Evolutionary conservation across 2,888 invertebrate species (phyloP).

Genomic region (Agapostemon virescens): DNA sequence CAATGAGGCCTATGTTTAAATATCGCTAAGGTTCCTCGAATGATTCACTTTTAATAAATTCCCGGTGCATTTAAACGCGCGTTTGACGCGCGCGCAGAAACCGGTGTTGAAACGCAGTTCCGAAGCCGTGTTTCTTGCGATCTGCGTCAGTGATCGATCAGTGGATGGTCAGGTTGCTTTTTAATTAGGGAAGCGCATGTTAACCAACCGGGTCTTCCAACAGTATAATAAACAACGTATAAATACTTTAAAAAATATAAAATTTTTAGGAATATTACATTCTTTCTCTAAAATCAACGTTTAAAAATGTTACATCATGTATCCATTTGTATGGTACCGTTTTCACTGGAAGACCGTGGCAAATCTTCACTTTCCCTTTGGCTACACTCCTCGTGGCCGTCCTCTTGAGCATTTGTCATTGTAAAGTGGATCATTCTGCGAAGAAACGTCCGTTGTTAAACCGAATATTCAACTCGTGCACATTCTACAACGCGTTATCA

Average conservation of each 20-base stretch:
- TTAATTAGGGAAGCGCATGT: background rate
- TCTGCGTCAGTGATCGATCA: background rate
- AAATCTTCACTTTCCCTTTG: background rate
- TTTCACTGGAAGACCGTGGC: background rate
- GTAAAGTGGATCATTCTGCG: constrained; percentile 31
- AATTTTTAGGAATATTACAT: background rate
- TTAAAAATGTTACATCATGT: background rate
- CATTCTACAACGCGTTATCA: background rate
- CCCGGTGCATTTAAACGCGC: background rate
- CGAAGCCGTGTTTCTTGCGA: background rate
- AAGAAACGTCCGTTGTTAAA: background rate
- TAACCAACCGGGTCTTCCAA: background rate
- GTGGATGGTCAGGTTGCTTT: background rate
- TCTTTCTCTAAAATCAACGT: no score
- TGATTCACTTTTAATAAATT: constrained; percentile 13
- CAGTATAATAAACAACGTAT: background rate
- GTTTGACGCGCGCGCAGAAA: background rate
- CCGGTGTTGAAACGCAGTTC: no score
- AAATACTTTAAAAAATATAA: no score
- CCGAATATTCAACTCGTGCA: background rate
- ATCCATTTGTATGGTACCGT: background rate
- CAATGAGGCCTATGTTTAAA: background rate
- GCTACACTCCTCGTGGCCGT: background rate
- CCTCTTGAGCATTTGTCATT: background rate
- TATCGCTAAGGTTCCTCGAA: background rate